Evolutionary conservation across 2,888 invertebrate species (phyloP), one percentile per base, ranked within the genome.

Genomic region (Phortica magna): DNA sequence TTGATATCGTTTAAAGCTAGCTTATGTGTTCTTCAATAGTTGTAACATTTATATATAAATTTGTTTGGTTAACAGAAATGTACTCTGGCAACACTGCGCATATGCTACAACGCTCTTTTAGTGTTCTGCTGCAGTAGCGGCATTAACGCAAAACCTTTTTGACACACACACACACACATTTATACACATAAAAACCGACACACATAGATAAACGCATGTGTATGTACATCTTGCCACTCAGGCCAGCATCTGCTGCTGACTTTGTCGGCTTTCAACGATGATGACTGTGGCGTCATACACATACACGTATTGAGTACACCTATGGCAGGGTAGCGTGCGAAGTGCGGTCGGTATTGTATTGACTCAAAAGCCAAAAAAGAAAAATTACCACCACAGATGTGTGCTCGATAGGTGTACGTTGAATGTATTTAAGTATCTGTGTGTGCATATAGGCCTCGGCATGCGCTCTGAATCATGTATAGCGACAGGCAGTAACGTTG

Each of bases 171-270:
- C 61, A 61, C 6, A 61, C 61, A 17, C 17, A 17, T 10, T 41
- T 43, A 42, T 53, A 73, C 22, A 14, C 65, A 61, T 17, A 19
- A n/a, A 48, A 17, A n/a, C 12, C 67, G 22, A 68, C 71, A 68
- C 72, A 74, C 39, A 65, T 57, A 75, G 43, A 71, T n/a, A 43
- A 48, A 74, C n/a, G 41, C 41, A 59, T n/a, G 3, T n/a, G 41
- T 61, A 74, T 73, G 73, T 65, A 77, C 67, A 67, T 61, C 10
- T 41, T 7, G 42, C 22, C 31, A 39, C 74, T 7, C 64, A 65
- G 6, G 53, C n/a, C 61, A 74, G 61, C 74, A 74, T 74, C 64
- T 65, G 61, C 61, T 61, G 22, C 61, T 22, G 61, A 22, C 61
- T n/a, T 61, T 61, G 61, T 22, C 61, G 22, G 17, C 19, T 10